These are phyloP conservation scores for Clivina fossor DNA, from an alignment of 2,888 invertebrate genomes.

Conservation along the genomic window DNA sequence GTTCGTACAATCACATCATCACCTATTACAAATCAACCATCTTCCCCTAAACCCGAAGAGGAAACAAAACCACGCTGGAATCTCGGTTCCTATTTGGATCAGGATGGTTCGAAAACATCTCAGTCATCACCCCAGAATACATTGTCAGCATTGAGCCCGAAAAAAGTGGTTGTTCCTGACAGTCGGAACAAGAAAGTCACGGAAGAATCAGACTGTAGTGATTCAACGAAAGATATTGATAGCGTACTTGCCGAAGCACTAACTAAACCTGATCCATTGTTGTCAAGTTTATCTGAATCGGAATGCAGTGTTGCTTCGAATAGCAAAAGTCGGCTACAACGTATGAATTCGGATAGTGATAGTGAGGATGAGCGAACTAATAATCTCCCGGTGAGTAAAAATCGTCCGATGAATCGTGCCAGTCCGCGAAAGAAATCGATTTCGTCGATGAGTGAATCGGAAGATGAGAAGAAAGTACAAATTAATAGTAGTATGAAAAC, in stretches of 20 bases:
- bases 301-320: conserved; percentile 43
- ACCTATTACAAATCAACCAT: conserved; percentile 38
- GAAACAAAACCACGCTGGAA: conserved; percentile 53
- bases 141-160: conserved; percentile 38
- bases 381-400: conserved; percentile 36
- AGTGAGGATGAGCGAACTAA: conserved; percentile 44
- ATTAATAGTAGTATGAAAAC: conserved; percentile 17
- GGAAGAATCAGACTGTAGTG: conserved; percentile 54
- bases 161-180: conserved; percentile 39
- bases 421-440: conserved; percentile 50
- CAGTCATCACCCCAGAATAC: conserved; percentile 39
- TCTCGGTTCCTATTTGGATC: conserved; percentile 54
- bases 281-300: conserved; percentile 65
- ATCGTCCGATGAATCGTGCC: conserved; percentile 47
- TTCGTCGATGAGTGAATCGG: conserved; percentile 50
- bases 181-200: conserved; percentile 43
- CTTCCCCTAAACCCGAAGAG: conserved; percentile 53
- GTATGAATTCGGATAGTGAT: conserved; percentile 42
- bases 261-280: conserved; percentile 49
- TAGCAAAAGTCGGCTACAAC: conserved; percentile 39
- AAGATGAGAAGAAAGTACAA: conserved; percentile 43
- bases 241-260: conserved; percentile 59
- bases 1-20: conserved; percentile 37
- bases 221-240: conserved; percentile 59
- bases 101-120: conserved; percentile 41